phyloP scores from a whole-genome alignment of 2,113 vertebrate species.

The Erpornis zantholeuca region DNA sequence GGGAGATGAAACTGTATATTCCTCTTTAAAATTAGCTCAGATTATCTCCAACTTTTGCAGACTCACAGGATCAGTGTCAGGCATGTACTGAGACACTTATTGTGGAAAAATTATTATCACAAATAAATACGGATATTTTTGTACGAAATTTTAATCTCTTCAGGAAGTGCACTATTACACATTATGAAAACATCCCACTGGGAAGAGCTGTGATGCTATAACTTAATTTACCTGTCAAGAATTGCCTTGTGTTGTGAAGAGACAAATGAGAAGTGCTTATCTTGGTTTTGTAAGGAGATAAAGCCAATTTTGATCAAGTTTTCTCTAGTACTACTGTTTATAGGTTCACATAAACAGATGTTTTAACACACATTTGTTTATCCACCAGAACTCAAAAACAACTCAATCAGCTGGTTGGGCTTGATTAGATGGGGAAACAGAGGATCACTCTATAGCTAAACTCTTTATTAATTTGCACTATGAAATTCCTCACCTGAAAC shows the following conservation, averaged over 20 bases:
- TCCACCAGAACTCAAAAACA: slow-evolving; percentile 44
- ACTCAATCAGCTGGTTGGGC: not conserved
- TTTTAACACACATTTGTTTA: slow-evolving; percentile 20
- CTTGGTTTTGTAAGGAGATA: not conserved
- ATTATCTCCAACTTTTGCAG: not conserved
- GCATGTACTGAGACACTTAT: not conserved
- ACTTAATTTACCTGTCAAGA: not conserved
- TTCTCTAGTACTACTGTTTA: slow-evolving; percentile 36
- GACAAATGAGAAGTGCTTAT: not conserved
- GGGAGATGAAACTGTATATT: not conserved
- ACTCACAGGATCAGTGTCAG: not conserved
- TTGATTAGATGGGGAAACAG: slow-evolving; percentile 35
- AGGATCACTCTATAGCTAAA: slow-evolving; percentile 50
- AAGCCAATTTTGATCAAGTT: not conserved
- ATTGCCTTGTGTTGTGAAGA: not conserved
- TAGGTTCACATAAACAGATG: not conserved
- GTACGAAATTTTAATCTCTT: not conserved
- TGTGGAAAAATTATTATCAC: not conserved
- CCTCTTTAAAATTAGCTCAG: not conserved
- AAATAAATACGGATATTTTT: not conserved
- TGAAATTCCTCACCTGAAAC: slow-evolving; percentile 61
- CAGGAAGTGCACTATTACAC: accelerated
- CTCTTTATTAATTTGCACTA: slow-evolving; percentile 46
- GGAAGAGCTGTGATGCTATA: not conserved
- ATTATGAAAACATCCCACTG: not conserved